Percentiles rank a stretch among this genome's conserved stretches.
Conservation (phyloP, 2,888 invertebrate species). For the Thyatira batis region DNA sequence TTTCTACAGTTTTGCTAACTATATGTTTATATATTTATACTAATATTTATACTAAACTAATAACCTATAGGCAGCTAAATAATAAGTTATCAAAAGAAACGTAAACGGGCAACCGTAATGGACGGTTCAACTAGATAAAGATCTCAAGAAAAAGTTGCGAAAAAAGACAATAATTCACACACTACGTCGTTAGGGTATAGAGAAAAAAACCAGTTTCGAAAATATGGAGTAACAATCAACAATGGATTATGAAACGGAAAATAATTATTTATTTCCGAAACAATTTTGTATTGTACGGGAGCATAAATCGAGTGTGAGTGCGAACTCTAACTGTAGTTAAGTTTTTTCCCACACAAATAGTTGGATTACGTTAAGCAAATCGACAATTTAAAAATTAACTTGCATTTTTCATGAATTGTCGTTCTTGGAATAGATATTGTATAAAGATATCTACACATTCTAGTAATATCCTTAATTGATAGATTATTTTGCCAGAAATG, state of each 20-base stretch:
- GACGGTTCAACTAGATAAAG: neutral
- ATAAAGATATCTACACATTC: no score
- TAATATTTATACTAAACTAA: no score
- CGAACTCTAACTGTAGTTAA: neutral
- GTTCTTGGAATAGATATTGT: no score
- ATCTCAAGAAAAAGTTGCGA: neutral
- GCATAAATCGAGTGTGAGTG: neutral
- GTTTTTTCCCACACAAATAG: neutral
- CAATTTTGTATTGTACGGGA: neutral
- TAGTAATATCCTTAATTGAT: no score
- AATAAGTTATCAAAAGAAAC: no score
- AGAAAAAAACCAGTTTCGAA: constrained; percentile 1
- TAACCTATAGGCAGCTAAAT: no score
- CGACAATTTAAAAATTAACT: neutral
- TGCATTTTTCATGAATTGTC: no score
- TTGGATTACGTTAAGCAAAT: neutral
- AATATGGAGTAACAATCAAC: constrained; percentile 1
- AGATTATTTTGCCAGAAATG: no score
- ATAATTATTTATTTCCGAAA: neutral
- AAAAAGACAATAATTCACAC: constrained; percentile 3
- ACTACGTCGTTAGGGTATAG: neutral
- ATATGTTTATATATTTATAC: no score
- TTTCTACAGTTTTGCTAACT: no score
- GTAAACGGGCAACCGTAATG: neutral
- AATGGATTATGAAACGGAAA: neutral